Conservation (phyloP, 35 echinoderm and acorn worm genomes). For the Acanthaster planci region DNA sequence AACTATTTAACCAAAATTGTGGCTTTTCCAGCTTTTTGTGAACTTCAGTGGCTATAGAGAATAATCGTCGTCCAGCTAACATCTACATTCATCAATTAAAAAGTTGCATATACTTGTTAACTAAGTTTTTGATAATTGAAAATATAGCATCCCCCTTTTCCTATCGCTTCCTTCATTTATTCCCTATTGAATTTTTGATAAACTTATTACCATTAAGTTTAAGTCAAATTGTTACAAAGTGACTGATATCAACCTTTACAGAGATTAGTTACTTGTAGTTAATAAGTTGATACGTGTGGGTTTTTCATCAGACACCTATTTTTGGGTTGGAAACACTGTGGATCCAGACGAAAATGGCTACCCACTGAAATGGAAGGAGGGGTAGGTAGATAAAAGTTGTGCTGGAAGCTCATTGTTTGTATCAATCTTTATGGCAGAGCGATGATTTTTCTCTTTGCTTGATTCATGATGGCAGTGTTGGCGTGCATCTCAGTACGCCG, state of each 20-base stretch:
- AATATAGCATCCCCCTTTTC: neutral
- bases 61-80: too few relatives aligned
- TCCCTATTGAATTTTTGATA: neutral
- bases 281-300: too few relatives aligned
- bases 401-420: too few relatives aligned
- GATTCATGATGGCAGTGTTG: too few relatives aligned
- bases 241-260: neutral
- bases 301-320: slow-evolving; percentile 57
- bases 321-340: slow-evolving; percentile 46
- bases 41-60: neutral
- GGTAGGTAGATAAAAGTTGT: neutral
- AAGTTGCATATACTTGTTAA: too few relatives aligned
- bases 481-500: too few relatives aligned
- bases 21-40: neutral
- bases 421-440: too few relatives aligned
- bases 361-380: neutral
- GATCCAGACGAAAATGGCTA: slow-evolving; percentile 44
- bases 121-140: neutral
- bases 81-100: too few relatives aligned
- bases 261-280: neutral
- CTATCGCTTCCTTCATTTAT: neutral
- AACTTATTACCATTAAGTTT: neutral
- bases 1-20: neutral
- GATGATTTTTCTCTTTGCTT: too few relatives aligned
- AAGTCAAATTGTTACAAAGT: neutral